Percentiles rank a stretch among this genome's conserved stretches.
Evolutionary conservation across 92 coral and sea anemone genomes (phyloP).

Genomic region (Scolanthus callimorphus): DNA sequence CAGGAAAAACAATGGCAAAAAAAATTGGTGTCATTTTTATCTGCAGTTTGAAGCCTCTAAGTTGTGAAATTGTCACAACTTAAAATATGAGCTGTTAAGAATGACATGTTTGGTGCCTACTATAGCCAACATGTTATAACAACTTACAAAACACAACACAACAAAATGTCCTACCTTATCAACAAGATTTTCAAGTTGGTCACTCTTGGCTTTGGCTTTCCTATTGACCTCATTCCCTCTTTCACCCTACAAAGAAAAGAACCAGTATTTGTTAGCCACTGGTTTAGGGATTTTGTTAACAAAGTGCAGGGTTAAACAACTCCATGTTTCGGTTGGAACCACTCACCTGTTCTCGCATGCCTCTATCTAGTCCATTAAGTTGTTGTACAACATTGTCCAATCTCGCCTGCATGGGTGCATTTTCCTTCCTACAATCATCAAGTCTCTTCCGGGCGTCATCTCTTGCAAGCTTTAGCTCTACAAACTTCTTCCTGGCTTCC

Average conservation of each 20-base stretch:
- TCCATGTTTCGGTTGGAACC: too few relatives aligned
- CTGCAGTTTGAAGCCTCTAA: too few relatives aligned
- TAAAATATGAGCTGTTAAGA: too few relatives aligned
- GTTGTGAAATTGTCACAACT: too few relatives aligned
- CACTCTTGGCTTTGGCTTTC: slow-evolving; percentile 71
- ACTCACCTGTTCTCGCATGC: slow-evolving; percentile 69
- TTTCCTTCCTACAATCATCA: slow-evolving; percentile 59
- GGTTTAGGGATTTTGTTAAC: too few relatives aligned
- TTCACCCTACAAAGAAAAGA: slow-evolving; percentile 39
- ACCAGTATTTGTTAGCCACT: too few relatives aligned
- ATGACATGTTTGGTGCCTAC: too few relatives aligned
- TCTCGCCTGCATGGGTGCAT: slow-evolving; percentile 81
- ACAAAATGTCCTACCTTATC: slow-evolving; percentile 49
- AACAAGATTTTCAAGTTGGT: slow-evolving; percentile 56
- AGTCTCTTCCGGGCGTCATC: slow-evolving; percentile 64
- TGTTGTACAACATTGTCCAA: slow-evolving; percentile 51
- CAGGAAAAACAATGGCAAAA: too few relatives aligned
- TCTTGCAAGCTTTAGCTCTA: slow-evolving; percentile 65
- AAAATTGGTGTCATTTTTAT: too few relatives aligned
- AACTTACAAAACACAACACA: not conserved
- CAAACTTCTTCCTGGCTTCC: slow-evolving; percentile 74
- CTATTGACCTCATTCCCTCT: slow-evolving; percentile 47
- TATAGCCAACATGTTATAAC: too few relatives aligned
- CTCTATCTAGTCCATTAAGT: slow-evolving; percentile 51
- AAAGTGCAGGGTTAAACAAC: too few relatives aligned